Percentiles rank a stretch among this genome's conserved stretches.
Conservation (phyloP, 2,797 vertebrate species). For the Enteromius paludinosus region DNA sequence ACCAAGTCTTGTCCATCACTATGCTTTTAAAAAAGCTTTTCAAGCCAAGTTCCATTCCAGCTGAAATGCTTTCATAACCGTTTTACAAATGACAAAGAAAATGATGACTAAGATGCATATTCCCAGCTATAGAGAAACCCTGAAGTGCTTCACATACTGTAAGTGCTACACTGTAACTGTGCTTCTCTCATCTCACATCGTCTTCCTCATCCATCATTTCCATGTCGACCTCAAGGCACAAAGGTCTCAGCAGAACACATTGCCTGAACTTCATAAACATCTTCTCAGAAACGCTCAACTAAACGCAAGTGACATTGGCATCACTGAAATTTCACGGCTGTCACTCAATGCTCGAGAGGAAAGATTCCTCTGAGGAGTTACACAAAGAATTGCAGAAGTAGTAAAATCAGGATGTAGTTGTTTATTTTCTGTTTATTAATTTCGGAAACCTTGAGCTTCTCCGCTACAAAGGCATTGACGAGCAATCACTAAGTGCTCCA, state of each 20-base stretch:
- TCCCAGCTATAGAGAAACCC: background rate
- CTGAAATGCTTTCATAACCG: constrained; percentile 7
- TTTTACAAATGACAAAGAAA: constrained; percentile 26
- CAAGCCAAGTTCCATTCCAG: background rate
- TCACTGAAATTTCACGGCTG: constrained; percentile 57
- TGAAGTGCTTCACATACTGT: constrained; percentile 24
- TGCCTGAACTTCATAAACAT: background rate
- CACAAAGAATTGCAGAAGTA: constrained; percentile 3
- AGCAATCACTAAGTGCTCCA: background rate
- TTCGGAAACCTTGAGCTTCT: constrained; percentile 2
- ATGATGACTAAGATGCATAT: constrained; percentile 1
- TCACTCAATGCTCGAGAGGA: constrained; percentile 43
- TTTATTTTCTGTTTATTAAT: background rate
- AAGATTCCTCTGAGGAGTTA: background rate
- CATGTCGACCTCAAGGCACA: constrained; percentile 17
- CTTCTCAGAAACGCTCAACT: constrained; percentile 46
- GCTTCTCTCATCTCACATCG: constrained; percentile 3
- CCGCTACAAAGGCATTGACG: background rate
- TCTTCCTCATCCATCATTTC: constrained; percentile 26
- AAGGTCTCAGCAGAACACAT: constrained; percentile 3
- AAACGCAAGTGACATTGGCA: constrained; percentile 57
- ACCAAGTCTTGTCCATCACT: background rate
- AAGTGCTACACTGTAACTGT: constrained; percentile 29
- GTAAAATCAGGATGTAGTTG: constrained; percentile 10
- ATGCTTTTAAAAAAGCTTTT: constrained; percentile 17